Evolutionary conservation across 2,888 invertebrate genomes (phyloP).

Genomic region (Isotomurus palustris): DNA sequence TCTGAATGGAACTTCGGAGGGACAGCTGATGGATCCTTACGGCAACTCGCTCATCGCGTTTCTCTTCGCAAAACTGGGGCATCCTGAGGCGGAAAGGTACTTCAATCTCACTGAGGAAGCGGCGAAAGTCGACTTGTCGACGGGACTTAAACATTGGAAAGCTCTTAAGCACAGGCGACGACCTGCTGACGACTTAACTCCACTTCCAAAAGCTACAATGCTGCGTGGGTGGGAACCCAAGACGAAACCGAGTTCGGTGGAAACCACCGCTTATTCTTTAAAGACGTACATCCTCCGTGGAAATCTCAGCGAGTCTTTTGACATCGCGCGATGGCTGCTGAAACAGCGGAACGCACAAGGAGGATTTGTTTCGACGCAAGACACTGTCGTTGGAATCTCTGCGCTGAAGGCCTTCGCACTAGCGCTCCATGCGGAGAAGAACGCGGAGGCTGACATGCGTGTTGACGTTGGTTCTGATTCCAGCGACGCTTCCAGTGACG

Average conservation of each 20-base stretch:
- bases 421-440: background rate
- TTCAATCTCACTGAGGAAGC: slow-evolving; percentile 56
- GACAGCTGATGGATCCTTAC: slow-evolving; percentile 61
- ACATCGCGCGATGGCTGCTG: slow-evolving; percentile 68
- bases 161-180: background rate
- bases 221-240: slow-evolving; percentile 10
- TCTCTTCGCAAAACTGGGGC: slow-evolving; percentile 69
- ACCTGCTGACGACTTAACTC: no score
- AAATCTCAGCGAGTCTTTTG: slow-evolving; percentile 52
- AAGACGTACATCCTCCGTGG: slow-evolving; percentile 60
- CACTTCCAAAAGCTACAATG: background rate
- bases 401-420: slow-evolving; percentile 24
- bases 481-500: background rate
- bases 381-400: slow-evolving; percentile 33
- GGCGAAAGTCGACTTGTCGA: background rate
- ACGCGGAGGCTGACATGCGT: background rate
- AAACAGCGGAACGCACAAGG: slow-evolving; percentile 65
- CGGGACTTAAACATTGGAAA: slow-evolving; percentile 7
- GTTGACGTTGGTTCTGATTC: background rate
- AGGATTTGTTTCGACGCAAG: slow-evolving; percentile 66
- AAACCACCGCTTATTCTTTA: slow-evolving; percentile 83
- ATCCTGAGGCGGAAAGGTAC: slow-evolving; percentile 64
- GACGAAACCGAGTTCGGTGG: slow-evolving; percentile 52
- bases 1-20: slow-evolving; percentile 48
- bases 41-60: slow-evolving; percentile 69